Evolutionary conservation across 2,797 vertebrate species (phyloP), one percentile per base, ranked within the genome.

Genomic region (Sebastes itinus): DNA sequence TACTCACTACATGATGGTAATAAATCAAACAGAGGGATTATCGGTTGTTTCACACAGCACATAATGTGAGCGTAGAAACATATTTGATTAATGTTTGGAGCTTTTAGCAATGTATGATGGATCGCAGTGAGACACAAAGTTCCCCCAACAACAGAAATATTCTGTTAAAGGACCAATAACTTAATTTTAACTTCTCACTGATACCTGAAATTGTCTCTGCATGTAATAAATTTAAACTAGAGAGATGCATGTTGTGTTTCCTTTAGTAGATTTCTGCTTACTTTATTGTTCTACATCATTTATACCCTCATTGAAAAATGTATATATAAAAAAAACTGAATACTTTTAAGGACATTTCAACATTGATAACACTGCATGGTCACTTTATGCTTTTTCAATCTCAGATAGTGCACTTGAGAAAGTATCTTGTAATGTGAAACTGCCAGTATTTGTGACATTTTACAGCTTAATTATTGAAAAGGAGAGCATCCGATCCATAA

Each of bases 71-170:
- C 56, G 70, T 54, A 55, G 25, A 78, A 66, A 58, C 22, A 56
- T 49, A 87, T 85, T 86, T 90, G 72, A 86, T 80, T 54, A 83
- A 73, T 32, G 72, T 88, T 65, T 77, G 55, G 18, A 67, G 46
- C 67, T 75, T 42, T 78, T 62, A 74, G 64, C 32, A 52, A 68
- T 11, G 13, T 72, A 70, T 88, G 87, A 91, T 89, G 76, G 70
- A 89, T 85, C 55, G 71, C 85, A 83, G 9, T 42, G 30, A 75
- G 70, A 66, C 59, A 52, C 58, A 20, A 75, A 54, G 56, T 35
- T 58, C 27, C 30, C 28, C 10, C 2, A 80, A 66, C 49, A 35
- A 30, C 49, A 42, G 65, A 49, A 9, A 70, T 49, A 56, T 55
- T 84, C 55, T 67, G 14, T 56, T 71, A 61, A 65, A 74, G 55